Percentiles rank a stretch among this genome's conserved stretches.
These are phyloP conservation scores for Drosophila merina DNA, from an alignment of 2,888 invertebrate species.

Conservation along the genomic window DNA sequence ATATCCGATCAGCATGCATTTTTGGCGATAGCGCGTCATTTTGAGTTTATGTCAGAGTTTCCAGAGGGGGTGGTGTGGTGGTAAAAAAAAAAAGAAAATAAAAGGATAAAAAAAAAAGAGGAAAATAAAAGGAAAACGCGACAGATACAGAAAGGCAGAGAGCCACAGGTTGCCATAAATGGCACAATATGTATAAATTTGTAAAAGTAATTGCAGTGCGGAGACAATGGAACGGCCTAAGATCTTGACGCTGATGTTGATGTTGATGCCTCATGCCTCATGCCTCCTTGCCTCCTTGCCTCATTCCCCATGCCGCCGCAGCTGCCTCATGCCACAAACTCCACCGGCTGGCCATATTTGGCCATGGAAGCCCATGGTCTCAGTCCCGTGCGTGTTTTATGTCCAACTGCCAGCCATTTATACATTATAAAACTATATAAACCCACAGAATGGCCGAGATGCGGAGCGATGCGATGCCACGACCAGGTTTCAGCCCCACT, in stretches of 20 bases:
- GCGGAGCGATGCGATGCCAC: conserved; percentile 34
- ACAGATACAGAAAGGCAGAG: conserved; percentile 32
- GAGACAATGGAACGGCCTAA: conserved; percentile 64
- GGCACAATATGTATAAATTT: conserved; percentile 82
- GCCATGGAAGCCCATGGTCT: conserved; percentile 40
- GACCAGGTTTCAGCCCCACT: conserved; percentile 22
- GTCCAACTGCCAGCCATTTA: conserved; percentile 79
- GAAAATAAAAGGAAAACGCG: conserved; percentile 58
- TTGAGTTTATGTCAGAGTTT: conserved; percentile 63
- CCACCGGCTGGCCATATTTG: conserved; percentile 61
- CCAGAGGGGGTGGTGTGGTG: conserved; percentile 8
- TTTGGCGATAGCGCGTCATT: conserved; percentile 77
- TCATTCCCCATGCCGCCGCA: not conserved
- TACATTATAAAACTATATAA: conserved; percentile 78
- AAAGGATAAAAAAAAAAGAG: conserved; percentile 22
- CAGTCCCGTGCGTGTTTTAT: conserved; percentile 71
- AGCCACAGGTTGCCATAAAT: conserved; percentile 76
- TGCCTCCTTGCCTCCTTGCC: conserved; percentile 6
- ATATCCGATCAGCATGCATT: conserved; percentile 72
- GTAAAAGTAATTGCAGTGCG: conserved; percentile 82
- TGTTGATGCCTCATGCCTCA: conserved; percentile 7
- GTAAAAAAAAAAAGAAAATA: conserved; percentile 16
- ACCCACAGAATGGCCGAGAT: conserved; percentile 38
- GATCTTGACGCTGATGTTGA: conserved; percentile 47
- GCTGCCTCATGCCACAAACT: conserved; percentile 49